Percentiles rank a stretch among this genome's conserved stretches.
Evolutionary conservation across 2,888 invertebrate genomes (phyloP).

Genomic region (Drosophila macrospina): DNA sequence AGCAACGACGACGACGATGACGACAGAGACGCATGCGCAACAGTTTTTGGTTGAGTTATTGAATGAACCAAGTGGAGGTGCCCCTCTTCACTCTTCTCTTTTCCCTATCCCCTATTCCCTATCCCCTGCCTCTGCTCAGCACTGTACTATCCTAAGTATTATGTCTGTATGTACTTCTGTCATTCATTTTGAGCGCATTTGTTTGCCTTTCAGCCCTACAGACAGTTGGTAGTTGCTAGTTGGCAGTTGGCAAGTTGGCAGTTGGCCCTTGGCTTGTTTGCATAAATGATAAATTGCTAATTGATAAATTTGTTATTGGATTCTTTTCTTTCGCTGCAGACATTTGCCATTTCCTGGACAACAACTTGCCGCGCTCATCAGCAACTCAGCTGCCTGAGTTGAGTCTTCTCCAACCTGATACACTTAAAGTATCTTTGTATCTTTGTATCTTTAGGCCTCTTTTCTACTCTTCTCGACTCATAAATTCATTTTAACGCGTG

Average conservation of each 20-base stretch:
- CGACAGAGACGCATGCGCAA: constrained; percentile 57
- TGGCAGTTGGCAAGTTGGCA: constrained; percentile 22
- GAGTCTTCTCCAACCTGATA: constrained; percentile 16
- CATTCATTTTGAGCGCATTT: constrained; percentile 50
- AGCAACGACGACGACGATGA: constrained; percentile 21
- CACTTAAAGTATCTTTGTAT: constrained; percentile 35
- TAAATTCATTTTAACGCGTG: constrained; percentile 66
- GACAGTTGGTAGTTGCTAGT: constrained; percentile 21
- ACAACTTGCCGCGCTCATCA: background rate
- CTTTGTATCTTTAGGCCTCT: constrained; percentile 16
- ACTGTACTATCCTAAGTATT: background rate
- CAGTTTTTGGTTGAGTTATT: constrained; percentile 55
- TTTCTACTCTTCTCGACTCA: constrained; percentile 26
- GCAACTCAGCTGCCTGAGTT: background rate
- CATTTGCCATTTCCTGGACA: constrained; percentile 56
- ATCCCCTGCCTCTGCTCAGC: background rate
- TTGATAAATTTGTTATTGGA: constrained; percentile 63
- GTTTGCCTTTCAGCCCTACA: constrained; percentile 39
- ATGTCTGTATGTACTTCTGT: constrained; percentile 13
- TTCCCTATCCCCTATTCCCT: too few relatives aligned
- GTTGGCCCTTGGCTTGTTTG: constrained; percentile 57
- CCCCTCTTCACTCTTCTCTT: background rate
- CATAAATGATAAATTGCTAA: constrained; percentile 71
- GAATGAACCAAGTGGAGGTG: constrained; percentile 24
- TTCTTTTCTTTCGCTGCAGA: constrained; percentile 30